Evolutionary conservation across 2,113 vertebrate species (phyloP), one percentile per base, ranked within the genome.

Genomic region (Chaetura pelagica): DNA sequence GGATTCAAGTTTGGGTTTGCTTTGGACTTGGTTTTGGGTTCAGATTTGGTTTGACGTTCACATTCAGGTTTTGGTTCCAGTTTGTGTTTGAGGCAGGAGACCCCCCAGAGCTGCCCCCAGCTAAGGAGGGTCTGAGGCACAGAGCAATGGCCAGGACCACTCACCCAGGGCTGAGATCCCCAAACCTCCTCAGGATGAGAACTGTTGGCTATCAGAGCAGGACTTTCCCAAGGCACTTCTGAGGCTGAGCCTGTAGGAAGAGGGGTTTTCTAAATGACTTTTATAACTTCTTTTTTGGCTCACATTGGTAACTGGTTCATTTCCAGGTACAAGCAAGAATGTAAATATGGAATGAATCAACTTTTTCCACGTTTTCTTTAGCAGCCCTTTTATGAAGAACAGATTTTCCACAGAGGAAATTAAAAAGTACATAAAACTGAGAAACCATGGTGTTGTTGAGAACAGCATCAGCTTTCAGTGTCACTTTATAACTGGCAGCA

Each of bases 381-480:
- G 98, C 98, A 98, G 98, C 91, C 95, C 97, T 98, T 98, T 99
- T 98, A 99, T 99, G 98, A 99, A 99, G 98, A 99, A 98, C 99
- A 99, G 99, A 99, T 99, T 99, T 99, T 99, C 99, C 98, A 98
- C 97, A 98, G 98, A 99, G 98, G 98, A 99, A 99, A 99, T 99
- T 98, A 99, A 99, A 99, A 99, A 98, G 96, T 98, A 98, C 98
- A 98, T 99, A 98, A 99, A 98, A 98, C 98, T 98, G 98, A 98
- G 98, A 98, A 97, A 97, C 97, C 69, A 58, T 97, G 97, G 98
- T 97, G 97, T 98, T 98, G 98, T 98, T 98, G 98, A 98, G 98
- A 98, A 97, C 96, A 97, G 98, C 97, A 97, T 98, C 96, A 93
- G 92, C 97, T 97, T 97, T 97, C 98, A 97, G 91, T 96, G 97